Evolutionary conservation across 2,113 vertebrate genomes (phyloP), one percentile per base, ranked within the genome.

Genomic region (Pterocles gutturalis): DNA sequence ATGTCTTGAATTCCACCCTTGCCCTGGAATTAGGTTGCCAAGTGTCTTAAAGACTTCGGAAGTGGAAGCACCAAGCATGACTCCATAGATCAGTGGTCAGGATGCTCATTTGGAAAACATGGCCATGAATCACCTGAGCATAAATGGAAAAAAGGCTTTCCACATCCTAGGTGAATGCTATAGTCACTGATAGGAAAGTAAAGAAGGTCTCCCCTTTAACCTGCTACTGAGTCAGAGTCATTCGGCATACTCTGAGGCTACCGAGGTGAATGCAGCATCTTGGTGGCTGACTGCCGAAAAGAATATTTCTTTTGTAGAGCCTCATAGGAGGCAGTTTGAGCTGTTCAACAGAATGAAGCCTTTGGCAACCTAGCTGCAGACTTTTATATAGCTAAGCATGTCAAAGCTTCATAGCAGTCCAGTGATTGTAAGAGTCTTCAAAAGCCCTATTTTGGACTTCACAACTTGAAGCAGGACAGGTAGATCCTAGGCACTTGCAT

Each of bases 31-130:
- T 80, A 36, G 60, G 87, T 31, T 8, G 3, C 8, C 66, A 60
- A 7, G 53, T 10, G 7, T 51, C 61, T 80, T 19, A 9, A 80
- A 22, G 34, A 7, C 9, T 26, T 29, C 0, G 2, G 58, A 77
- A 66, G 75, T 58, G 60, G 83, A 86, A 92, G 86, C 29, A 61
- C 70, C 18, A 61, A 53, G 66, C 2, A 46, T 65, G 62, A 90
- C 34, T 76, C 19, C 58, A 13, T 1, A 20, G 29, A 31, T 28
- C 90, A 69, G 34, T 3, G 3, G 82, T 77, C 21, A 31, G 54
- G 71, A 86, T 41, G 58, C 51, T 93, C 95, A 93, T 9, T 67
- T 92, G 94, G 95, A 97, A 96, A 58, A 64, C 33, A 95, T 89
- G 91, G 83, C 45, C 58, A 9, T 88, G 93, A 96, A 69, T 96